Conservation (phyloP, 92 coral and sea anemone species). For the Palythoa heliodiscus region DNA sequence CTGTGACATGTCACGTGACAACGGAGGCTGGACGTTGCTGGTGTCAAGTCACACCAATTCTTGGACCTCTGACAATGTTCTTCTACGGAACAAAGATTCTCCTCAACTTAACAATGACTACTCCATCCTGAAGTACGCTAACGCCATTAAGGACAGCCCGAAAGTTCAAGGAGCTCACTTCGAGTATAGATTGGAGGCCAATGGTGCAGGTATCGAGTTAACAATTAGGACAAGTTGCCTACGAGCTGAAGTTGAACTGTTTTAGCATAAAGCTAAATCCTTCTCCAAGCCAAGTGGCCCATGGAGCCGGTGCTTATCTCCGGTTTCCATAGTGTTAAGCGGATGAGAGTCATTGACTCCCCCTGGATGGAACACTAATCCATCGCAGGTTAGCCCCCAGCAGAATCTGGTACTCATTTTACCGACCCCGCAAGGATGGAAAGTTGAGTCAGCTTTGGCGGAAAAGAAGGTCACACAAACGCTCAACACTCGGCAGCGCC, state of each 20-base stretch:
- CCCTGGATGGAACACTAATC: too few relatives aligned
- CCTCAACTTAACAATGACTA: slow-evolving; percentile 52
- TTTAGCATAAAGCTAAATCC: too few relatives aligned
- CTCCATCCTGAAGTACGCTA: slow-evolving; percentile 52
- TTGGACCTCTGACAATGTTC: slow-evolving; percentile 69
- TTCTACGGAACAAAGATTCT: neutral
- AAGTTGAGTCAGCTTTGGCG: too few relatives aligned
- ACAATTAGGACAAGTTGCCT: neutral
- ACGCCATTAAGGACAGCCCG: slow-evolving; percentile 44
- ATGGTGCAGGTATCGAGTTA: slow-evolving; percentile 48
- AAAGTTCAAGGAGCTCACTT: slow-evolving; percentile 45
- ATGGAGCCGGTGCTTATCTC: too few relatives aligned
- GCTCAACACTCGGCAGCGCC: too few relatives aligned
- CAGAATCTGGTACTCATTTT: too few relatives aligned
- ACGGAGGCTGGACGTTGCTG: slow-evolving; percentile 90
- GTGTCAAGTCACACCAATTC: slow-evolving; percentile 73
- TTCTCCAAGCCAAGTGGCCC: neutral
- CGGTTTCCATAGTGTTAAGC: too few relatives aligned
- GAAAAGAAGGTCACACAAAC: too few relatives aligned
- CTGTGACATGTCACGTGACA: slow-evolving; percentile 92
- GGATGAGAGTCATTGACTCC: too few relatives aligned
- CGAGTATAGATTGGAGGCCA: slow-evolving; percentile 73
- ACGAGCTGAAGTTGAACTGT: neutral
- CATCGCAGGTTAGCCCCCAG: too few relatives aligned
- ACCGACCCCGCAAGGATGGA: too few relatives aligned